phyloP scores from a whole-genome alignment of 2,888 invertebrate species.

The Leptinotarsa peninsularis region DNA sequence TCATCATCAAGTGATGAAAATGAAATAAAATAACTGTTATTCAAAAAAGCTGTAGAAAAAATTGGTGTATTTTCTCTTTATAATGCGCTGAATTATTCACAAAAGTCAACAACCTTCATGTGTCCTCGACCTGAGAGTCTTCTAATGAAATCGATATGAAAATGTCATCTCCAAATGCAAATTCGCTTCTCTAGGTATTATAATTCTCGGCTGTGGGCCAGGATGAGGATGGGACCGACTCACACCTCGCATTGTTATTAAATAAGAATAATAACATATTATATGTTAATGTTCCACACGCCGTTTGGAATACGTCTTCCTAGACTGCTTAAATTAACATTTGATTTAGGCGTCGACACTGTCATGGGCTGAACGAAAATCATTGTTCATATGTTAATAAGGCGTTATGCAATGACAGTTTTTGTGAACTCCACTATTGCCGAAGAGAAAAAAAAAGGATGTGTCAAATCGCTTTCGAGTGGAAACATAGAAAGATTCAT shows the following conservation, averaged over 20 bases:
- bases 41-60: too few species aligned
- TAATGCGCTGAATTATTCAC: neutral
- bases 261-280: slow-evolving; percentile 67
- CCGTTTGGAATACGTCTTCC: slow-evolving; percentile 64
- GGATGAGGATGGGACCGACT: slow-evolving; percentile 57
- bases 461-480: slow-evolving; percentile 26
- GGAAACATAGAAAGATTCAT: slow-evolving; percentile 17
- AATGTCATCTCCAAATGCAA: slow-evolving; percentile 54
- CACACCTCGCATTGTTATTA: slow-evolving; percentile 67
- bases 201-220: slow-evolving; percentile 52
- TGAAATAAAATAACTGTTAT: too few species aligned
- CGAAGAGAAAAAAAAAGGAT: slow-evolving; percentile 2
- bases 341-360: slow-evolving; percentile 63
- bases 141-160: slow-evolving; percentile 40
- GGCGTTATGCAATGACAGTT: slow-evolving; percentile 41
- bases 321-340: slow-evolving; percentile 65
- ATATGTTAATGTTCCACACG: slow-evolving; percentile 66
- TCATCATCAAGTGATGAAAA: too few species aligned
- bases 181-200: slow-evolving; percentile 38
- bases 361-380: slow-evolving; percentile 63
- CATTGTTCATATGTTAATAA: slow-evolving; percentile 66
- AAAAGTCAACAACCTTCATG: neutral
- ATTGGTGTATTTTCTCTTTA: too few species aligned
- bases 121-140: slow-evolving; percentile 24
- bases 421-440: slow-evolving; percentile 17